Base-by-base conservation (phyloP, 2,888 invertebrate genomes). In the Idaea straminata region DNA sequence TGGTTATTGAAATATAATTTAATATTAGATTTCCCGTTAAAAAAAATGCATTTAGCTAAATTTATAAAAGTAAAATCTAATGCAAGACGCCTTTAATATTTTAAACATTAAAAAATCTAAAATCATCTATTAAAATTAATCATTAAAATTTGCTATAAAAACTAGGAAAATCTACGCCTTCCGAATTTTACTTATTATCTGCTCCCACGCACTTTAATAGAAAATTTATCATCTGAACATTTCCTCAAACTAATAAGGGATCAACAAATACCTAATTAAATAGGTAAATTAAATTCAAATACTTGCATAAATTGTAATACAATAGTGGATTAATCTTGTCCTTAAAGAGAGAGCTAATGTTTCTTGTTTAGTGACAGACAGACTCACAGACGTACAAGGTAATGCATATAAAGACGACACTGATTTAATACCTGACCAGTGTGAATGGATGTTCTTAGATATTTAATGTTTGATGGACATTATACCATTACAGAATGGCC, bases 321-420 rank as follows among this genome's bases (percentile, higher is more conserved):
- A 72, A 71, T 72, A 72, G 72, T 64, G 65, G 70, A 60, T 66
- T 66, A 61, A 63, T 66, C 67, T 63, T 66, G 69, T 70, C 71
- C 71, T 67, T 67, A 66, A 47, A 61, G 66, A 71, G 72, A 69
- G 68, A 67, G 72, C 70, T 75, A 72, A 82, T 82, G 80, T 77
- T 77, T 82, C 82, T 81, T 77, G 77, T 76, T 77, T 62, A 69
- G 77, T 79, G 84, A 84, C 83, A 83, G 83, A 82, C 83, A 66
- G 81, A 82, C 83, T 66, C 80, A 82, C 83, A 74, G 76, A 76
- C 76, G 72, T 72, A 67, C 74, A 67, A 74, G 62, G 74, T 74
- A 78, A 79, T 81, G 80, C 86, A 81, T 86, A 86, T 85, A 86
- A 76, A 87, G 87, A 71, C 75, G 87, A 89, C 87, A 79, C 83